Evolutionary conservation across 2,113 vertebrate genomes (phyloP).

Genomic region (Burhinus bistriatus): DNA sequence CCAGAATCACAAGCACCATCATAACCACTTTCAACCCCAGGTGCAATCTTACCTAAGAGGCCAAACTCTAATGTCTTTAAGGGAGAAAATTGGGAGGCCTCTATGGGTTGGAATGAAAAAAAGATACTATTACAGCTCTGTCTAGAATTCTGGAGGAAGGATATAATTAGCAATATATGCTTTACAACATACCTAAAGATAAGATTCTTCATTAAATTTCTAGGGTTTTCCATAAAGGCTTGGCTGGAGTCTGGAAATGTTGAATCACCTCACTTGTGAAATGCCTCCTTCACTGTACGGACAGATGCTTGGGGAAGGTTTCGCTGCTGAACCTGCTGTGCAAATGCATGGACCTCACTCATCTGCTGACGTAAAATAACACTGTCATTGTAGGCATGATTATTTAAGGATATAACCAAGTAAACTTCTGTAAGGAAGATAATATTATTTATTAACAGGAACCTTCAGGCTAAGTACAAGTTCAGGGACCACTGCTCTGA

Average conservation of each 20-base stretch:
- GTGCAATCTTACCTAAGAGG: background rate
- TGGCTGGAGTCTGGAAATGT: background rate
- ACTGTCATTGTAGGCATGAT: background rate
- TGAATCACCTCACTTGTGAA: background rate
- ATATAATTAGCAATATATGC: background rate
- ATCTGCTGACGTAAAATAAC: background rate
- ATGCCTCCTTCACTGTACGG: background rate
- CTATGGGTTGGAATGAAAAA: background rate
- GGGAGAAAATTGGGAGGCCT: background rate
- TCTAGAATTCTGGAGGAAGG: background rate
- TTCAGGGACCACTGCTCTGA: background rate
- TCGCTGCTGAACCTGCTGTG: background rate
- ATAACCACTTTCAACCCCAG: background rate
- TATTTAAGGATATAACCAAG: background rate
- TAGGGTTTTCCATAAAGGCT: background rate
- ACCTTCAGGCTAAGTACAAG: background rate
- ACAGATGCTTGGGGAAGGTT: background rate
- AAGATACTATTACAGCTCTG: background rate
- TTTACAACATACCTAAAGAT: background rate
- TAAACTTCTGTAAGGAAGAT: background rate
- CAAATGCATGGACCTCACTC: background rate
- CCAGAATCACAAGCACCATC: background rate
- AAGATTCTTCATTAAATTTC: background rate
- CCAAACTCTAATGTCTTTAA: background rate
- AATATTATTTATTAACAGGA: background rate